phyloP scores from a whole-genome alignment of 2,888 invertebrate species.

The Lordiphosa fenestrarum region DNA sequence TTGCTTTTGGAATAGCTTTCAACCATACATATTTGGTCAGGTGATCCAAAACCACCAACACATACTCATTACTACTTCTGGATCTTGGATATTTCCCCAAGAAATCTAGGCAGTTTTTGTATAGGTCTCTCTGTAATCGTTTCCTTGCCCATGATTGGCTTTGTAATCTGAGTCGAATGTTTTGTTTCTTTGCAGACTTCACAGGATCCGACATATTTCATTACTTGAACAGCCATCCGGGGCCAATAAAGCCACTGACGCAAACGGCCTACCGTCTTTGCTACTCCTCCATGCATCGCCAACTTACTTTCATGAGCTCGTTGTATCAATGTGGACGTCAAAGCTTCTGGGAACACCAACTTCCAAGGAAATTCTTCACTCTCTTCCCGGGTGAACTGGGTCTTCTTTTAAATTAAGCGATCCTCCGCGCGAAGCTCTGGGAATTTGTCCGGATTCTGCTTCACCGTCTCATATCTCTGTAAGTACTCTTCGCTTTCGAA shows the following conservation, averaged over 20 bases:
- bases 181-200: slow-evolving; percentile 22
- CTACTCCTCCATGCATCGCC: no score
- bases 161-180: neutral
- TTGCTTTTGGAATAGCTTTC: neutral
- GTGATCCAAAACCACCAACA: slow-evolving; percentile 1
- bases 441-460: slow-evolving; percentile 13
- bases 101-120: neutral
- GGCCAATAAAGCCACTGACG: slow-evolving; percentile 5
- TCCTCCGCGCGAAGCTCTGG: slow-evolving; percentile 18
- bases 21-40: slow-evolving; percentile 1
- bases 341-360: no score
- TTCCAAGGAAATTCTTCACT: no score
- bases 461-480: no score
- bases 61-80: neutral
- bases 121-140: neutral
- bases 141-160: neutral
- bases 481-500: no score
- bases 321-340: no score
- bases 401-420: neutral
- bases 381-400: no score
- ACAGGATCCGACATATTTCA: no score
- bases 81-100: neutral
- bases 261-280: no score
- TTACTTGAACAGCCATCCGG: slow-evolving; percentile 8
- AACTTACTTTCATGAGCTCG: no score